Evolutionary conservation across 2,888 invertebrate genomes (phyloP).

Genomic region (Polia nebulosa): DNA sequence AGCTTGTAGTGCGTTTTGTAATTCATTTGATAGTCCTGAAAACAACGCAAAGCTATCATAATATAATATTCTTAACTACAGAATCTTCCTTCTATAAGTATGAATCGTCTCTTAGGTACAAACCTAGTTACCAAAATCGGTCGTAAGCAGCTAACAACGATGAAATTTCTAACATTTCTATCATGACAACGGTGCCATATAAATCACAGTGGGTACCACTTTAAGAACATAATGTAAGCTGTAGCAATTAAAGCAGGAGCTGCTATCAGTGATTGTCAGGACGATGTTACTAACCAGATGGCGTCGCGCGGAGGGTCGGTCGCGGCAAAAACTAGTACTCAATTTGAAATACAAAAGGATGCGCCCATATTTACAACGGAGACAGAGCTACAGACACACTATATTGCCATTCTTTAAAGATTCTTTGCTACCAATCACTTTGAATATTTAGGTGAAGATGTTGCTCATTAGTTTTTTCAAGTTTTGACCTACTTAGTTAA

Average conservation of each 20-base stretch:
- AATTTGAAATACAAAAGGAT: constrained; percentile 57
- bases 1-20: not conserved
- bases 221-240: constrained; percentile 64
- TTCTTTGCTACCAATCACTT: not conserved
- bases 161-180: constrained; percentile 41
- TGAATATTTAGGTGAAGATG: not conserved
- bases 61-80: too few species aligned
- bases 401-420: constrained; percentile 18
- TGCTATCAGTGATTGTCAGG: constrained; percentile 86
- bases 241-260: constrained; percentile 74
- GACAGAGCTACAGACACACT: constrained; percentile 12
- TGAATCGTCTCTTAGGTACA: too few species aligned
- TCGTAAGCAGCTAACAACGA: not conserved
- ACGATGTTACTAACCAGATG: constrained; percentile 89
- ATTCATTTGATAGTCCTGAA: not conserved
- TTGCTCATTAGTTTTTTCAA: not conserved
- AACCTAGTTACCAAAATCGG: not conserved
- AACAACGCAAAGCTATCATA: not conserved
- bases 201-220: constrained; percentile 73
- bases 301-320: constrained; percentile 84
- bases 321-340: constrained; percentile 77
- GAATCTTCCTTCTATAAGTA: too few species aligned
- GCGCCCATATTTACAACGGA: constrained; percentile 33
- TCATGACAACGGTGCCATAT: constrained; percentile 48
- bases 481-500: too few species aligned